phyloP scores from a whole-genome alignment of 1,140 invertebrate genomes.

The Ephestia elutella region DNA sequence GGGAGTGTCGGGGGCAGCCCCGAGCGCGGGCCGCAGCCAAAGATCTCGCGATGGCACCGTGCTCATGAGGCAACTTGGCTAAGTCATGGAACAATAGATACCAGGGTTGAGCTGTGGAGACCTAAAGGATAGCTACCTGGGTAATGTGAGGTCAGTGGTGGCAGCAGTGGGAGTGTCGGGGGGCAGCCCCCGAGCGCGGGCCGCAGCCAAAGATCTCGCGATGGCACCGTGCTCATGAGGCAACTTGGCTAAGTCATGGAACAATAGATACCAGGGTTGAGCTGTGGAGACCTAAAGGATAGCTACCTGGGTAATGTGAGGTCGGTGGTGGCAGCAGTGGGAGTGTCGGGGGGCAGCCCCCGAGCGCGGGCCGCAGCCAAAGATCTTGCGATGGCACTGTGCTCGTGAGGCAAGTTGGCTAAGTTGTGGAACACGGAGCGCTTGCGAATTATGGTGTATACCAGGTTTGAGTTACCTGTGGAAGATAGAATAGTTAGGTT shows the following conservation, averaged over 20 bases:
- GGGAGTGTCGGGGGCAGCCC: conserved; percentile 10
- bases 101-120: conserved; percentile 89
- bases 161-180: no score
- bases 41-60: conserved; percentile 89
- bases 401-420: conserved; percentile 96
- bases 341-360: conserved; percentile 1
- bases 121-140: conserved; percentile 15
- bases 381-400: conserved; percentile 89
- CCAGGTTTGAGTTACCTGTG: conserved; percentile 95
- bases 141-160: no score
- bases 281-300: neutral
- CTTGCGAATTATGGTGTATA: conserved; percentile 99
- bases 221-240: no score
- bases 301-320: conserved; percentile 33
- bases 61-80: conserved; percentile 96
- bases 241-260: no score
- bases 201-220: no score
- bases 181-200: no score
- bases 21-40: conserved; percentile 59
- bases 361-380: conserved; percentile 54
- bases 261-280: no score
- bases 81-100: conserved; percentile 99
- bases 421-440: conserved; percentile 97
- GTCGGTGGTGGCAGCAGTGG: conserved; percentile 13
- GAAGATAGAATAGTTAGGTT: conserved; percentile 13